Percentiles rank a stretch among this genome's conserved stretches.
These are phyloP conservation scores for Bufo bufo DNA, from an alignment of 2,113 vertebrate species.

Conservation along the genomic window DNA sequence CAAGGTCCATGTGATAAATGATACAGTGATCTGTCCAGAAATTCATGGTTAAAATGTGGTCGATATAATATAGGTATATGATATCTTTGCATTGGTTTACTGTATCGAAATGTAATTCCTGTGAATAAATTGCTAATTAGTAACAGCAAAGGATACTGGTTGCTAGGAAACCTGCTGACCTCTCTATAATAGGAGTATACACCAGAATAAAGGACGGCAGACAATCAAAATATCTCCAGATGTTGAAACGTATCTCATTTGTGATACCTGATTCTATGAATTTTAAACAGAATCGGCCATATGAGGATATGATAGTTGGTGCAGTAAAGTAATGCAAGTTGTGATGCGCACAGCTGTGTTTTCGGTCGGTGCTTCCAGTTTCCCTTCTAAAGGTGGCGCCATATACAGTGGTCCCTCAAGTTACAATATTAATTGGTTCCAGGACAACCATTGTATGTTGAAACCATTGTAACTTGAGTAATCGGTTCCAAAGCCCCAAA, in stretches of 20 bases:
- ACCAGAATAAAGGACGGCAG: neutral
- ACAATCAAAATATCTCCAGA: neutral
- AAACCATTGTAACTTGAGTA: too few species aligned
- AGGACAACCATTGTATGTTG: too few species aligned
- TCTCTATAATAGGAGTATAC: neutral
- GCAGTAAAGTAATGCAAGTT: too few species aligned
- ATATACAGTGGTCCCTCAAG: too few species aligned
- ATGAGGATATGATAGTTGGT: neutral
- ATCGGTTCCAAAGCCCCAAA: too few species aligned
- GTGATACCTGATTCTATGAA: neutral
- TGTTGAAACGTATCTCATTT: neutral
- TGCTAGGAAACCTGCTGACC: conserved; percentile 11
- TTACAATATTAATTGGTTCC: too few species aligned
- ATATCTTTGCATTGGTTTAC: neutral
- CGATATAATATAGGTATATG: neutral
- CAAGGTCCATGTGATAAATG: neutral
- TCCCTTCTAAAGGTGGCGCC: too few species aligned
- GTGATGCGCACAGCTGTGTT: too few species aligned
- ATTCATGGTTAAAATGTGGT: neutral
- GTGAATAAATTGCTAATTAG: neutral
- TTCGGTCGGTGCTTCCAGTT: too few species aligned
- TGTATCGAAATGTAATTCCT: neutral
- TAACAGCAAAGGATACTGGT: neutral
- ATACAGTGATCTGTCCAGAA: neutral
- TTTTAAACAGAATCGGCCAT: neutral